Evolutionary conservation across 2,888 invertebrate species (phyloP).

Genomic region (Isoperla grammatica): DNA sequence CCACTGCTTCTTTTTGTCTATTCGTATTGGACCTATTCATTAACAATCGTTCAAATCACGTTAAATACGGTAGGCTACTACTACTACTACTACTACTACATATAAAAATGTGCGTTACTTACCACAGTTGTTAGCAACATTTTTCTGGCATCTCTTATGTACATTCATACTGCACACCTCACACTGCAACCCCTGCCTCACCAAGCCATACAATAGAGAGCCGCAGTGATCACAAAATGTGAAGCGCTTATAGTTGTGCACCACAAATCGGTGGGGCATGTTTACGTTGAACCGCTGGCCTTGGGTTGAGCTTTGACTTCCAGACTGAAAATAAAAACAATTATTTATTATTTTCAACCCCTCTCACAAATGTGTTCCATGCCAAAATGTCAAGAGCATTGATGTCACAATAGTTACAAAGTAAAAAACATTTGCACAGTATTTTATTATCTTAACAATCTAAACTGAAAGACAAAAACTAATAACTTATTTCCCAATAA

Average conservation of each 20-base stretch:
- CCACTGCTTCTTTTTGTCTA: no score
- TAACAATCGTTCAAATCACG: no score
- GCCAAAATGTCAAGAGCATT: no score
- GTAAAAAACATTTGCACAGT: no score
- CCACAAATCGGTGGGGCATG: slow-evolving; percentile 92
- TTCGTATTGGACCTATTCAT: no score
- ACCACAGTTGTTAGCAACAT: slow-evolving; percentile 99
- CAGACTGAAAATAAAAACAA: neutral
- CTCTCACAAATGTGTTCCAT: neutral
- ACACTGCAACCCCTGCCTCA: slow-evolving; percentile 94
- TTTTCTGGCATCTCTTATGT: slow-evolving; percentile 97
- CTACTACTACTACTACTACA: no score
- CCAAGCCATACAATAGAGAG: slow-evolving; percentile 91
- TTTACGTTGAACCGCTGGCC: slow-evolving; percentile 94
- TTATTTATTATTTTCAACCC: slow-evolving; percentile 12
- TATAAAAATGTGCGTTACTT: no score
- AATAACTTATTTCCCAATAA: no score
- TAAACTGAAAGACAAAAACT: no score
- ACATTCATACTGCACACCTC: slow-evolving; percentile 96
- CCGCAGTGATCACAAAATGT: slow-evolving; percentile 99
- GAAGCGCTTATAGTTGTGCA: slow-evolving; percentile 95
- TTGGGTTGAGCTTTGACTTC: slow-evolving; percentile 24
- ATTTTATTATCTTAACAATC: no score
- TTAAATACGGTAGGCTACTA: no score
- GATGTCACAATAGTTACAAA: no score